These are phyloP conservation scores for Phasia obesa DNA, from an alignment of 2,888 invertebrate genomes.

Conservation along the genomic window DNA sequence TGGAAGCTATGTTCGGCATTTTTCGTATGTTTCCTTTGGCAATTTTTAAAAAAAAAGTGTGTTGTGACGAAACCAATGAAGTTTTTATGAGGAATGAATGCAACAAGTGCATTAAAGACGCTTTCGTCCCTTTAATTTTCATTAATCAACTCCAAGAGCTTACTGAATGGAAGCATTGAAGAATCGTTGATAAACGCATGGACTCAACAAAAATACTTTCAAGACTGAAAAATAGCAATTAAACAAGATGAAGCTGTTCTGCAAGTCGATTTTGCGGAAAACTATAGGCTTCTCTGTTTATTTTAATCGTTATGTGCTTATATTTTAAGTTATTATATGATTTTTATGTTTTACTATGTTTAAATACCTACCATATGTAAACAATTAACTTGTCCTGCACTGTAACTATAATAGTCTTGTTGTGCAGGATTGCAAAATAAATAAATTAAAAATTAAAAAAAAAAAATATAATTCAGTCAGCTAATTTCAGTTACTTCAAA, in stretches of 20 bases:
- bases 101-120: no score
- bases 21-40: slow-evolving; percentile 40
- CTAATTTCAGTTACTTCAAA: slow-evolving; percentile 51
- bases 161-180: slow-evolving; percentile 54
- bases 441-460: no score
- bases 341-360: no score
- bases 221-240: slow-evolving; percentile 28
- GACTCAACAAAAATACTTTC: slow-evolving; percentile 52
- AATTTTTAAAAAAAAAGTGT: slow-evolving; percentile 55
- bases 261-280: slow-evolving; percentile 59
- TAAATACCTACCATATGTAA: no score
- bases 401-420: no score
- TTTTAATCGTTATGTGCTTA: no score
- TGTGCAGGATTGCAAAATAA: no score
- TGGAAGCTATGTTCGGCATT: slow-evolving; percentile 5
- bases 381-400: no score
- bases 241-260: slow-evolving; percentile 42
- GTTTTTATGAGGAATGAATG: no score
- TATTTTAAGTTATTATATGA: no score
- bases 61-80: slow-evolving; percentile 53
- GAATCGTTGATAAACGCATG: slow-evolving; percentile 41
- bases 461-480: slow-evolving; percentile 47
- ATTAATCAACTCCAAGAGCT: slow-evolving; percentile 45
- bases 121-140: slow-evolving; percentile 46
- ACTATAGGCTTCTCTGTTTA: slow-evolving; percentile 52